Evolutionary conservation across 2,113 vertebrate genomes (phyloP).

Genomic region (Petrocephalus microphthalmus): DNA sequence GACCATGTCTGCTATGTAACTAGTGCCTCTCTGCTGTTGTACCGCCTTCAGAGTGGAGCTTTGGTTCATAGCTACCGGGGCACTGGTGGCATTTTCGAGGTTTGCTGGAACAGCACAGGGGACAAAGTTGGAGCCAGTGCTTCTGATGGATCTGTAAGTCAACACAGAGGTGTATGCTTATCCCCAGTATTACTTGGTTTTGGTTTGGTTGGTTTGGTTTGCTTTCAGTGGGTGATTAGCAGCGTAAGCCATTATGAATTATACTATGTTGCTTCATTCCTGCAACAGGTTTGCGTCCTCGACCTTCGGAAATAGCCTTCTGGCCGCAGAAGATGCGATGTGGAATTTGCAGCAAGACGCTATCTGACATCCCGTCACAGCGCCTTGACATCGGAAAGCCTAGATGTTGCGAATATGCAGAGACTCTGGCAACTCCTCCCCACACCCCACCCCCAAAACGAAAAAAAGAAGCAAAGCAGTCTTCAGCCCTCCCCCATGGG

Average conservation of each 20-base stretch:
- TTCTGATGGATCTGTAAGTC: conserved; percentile 86
- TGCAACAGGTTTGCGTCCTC: conserved; percentile 82
- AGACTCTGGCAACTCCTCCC: background rate
- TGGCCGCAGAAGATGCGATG: conserved; percentile 42
- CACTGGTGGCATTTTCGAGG: conserved; percentile 92
- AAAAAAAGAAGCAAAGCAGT: background rate
- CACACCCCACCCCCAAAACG: background rate
- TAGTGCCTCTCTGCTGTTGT: background rate
- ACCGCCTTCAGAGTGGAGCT: conserved; percentile 73
- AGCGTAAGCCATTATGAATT: background rate
- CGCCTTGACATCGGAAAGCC: conserved; percentile 31
- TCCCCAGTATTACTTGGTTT: background rate
- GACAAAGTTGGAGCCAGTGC: conserved; percentile 96
- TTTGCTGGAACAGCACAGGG: conserved; percentile 91
- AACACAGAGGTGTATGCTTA: background rate
- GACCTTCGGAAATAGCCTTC: conserved; percentile 83
- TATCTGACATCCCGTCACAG: conserved; percentile 40
- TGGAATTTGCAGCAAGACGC: conserved; percentile 66
- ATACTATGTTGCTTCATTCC: background rate
- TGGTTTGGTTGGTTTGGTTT: background rate
- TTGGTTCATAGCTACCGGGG: conserved; percentile 95
- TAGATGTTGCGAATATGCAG: background rate
- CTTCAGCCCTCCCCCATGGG: background rate
- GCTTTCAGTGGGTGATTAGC: background rate
- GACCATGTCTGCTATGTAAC: background rate